Base-by-base conservation (phyloP, 2,888 invertebrate species). In the Rhagium mordax region DNA sequence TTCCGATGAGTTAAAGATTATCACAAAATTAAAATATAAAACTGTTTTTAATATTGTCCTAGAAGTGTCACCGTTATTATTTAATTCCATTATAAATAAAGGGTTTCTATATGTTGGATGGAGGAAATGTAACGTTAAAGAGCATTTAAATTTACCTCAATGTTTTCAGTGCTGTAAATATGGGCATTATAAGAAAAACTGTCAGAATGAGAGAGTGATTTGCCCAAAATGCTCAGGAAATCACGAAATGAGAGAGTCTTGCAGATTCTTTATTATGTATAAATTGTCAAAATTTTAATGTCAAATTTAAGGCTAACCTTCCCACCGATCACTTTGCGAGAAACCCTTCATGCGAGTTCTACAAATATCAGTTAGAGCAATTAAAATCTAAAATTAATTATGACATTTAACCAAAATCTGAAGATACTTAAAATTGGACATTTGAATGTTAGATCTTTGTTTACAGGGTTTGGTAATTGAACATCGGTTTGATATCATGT, bases 21-120 rank as follows among this genome's bases (percentile, higher is more conserved):
- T 62, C n/a, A 62, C 62, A 13, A 62, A 62, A 48, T 13, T 62
- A 10, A 62, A 62, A 48, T 20, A 62, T 49, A 21, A n/a, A 13
- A n/a, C n/a, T 8, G 49, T 10, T 8, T 20, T 48, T 48, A 62
- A 62, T 24, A n/a, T 62, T 18, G 62, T 47, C 10, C 2, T 62
- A 2, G 62, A 62, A n/a, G 62, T 62, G 3, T 10, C 48, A 0
- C 62, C 48, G 13, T 2, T 4, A 2, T n/a, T 62, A 8, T 8
- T 5, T 10, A 62, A 49, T n/a, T 29, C 24, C 4, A 18, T 41
- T 3, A 41, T 49, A 4, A 4, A 6, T 21, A 27, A 15, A n/a
- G 49, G 24, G 2, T 62, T 62, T n/a, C 24, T 62, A 18, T 62
- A 16, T 62, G 49, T 20, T n/a, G 47, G 48, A 1, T 41, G 62